Percentiles rank a stretch among this genome's conserved stretches.
Evolutionary conservation across 2,888 invertebrate species (phyloP).

Genomic region (Lasius platythorax): DNA sequence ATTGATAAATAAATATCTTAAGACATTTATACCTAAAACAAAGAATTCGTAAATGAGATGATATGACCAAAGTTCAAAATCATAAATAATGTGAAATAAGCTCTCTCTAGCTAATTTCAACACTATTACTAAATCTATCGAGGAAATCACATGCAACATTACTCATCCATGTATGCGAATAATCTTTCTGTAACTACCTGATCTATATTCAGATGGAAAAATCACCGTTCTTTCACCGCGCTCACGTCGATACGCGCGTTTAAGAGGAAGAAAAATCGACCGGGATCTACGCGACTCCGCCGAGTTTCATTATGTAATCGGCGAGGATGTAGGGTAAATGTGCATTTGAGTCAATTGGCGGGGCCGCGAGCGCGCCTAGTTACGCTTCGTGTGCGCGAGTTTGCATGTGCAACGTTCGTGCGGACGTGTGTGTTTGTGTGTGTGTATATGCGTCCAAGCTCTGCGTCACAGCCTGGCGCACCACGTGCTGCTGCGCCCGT

Average conservation of each 20-base stretch:
- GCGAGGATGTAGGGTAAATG: constrained; percentile 84
- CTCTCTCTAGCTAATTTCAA: neutral
- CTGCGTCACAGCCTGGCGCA: constrained; percentile 65
- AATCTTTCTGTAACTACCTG: neutral
- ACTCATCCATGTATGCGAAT: neutral
- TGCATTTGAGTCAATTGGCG: constrained; percentile 85
- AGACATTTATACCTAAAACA: neutral
- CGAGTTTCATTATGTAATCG: constrained; percentile 82
- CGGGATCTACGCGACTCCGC: constrained; percentile 57
- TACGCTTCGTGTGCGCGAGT: constrained; percentile 53
- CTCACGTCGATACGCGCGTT: neutral
- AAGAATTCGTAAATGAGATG: neutral
- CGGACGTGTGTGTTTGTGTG: constrained; percentile 32
- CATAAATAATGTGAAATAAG: neutral
- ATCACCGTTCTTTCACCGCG: neutral
- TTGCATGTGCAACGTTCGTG: constrained; percentile 44
- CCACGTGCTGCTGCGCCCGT: constrained; percentile 72
- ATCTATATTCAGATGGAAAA: neutral
- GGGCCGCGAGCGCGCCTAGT: constrained; percentile 71
- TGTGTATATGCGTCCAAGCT: constrained; percentile 43
- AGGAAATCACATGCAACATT: neutral
- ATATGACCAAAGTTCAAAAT: neutral
- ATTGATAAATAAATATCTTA: neutral
- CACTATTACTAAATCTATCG: neutral
- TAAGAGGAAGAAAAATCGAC: constrained; percentile 60